Evolutionary conservation across 2,113 vertebrate genomes (phyloP).

Genomic region (Megaceryle torquata): DNA sequence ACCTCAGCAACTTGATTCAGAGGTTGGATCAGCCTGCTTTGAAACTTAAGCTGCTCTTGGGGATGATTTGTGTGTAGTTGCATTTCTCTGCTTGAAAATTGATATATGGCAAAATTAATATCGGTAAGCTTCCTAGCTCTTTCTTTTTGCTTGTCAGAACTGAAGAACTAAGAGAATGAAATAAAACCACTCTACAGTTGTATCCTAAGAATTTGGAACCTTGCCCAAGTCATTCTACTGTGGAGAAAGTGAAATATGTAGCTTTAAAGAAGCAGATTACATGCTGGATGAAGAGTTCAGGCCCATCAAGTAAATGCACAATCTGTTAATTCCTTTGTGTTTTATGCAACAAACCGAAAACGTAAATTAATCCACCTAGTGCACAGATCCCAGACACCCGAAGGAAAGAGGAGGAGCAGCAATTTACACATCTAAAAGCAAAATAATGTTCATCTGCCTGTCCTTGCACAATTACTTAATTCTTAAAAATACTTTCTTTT

Average conservation of each 20-base stretch:
- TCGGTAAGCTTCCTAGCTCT: background rate
- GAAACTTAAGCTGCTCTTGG: background rate
- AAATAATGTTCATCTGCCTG: background rate
- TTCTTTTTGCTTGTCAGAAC: background rate
- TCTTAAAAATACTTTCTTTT: background rate
- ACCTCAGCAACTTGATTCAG: background rate
- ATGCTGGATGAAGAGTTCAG: background rate
- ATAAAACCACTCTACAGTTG: background rate
- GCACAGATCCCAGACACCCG: background rate
- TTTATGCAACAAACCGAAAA: background rate
- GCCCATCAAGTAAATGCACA: background rate
- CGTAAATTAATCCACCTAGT: background rate
- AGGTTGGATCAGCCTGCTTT: background rate
- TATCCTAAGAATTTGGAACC: background rate
- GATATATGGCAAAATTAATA: background rate
- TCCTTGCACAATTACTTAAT: background rate
- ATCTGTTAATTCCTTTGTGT: background rate
- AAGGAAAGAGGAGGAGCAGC: background rate
- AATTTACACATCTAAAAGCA: background rate
- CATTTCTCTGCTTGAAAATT: background rate
- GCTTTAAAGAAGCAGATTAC: background rate
- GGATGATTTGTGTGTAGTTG: background rate
- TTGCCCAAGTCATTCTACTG: background rate
- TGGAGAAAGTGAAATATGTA: background rate
- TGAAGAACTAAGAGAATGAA: background rate